A percentile compares a stretch with the other conserved stretches of the same genome.
phyloP scores from a whole-genome alignment of 2,113 vertebrate species.

The Plectropomus leopardus region DNA sequence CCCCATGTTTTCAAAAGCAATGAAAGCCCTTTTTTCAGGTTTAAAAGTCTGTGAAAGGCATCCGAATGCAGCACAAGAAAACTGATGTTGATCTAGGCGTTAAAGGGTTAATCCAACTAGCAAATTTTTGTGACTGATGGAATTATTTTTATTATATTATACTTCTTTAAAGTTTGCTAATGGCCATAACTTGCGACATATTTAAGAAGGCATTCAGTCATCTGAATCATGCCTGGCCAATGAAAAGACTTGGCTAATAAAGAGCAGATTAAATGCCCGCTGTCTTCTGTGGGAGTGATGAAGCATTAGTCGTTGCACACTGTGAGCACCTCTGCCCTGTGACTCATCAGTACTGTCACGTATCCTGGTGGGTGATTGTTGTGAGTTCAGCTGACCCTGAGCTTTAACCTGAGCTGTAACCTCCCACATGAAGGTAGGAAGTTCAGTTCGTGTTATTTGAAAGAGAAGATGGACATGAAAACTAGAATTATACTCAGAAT shows the following conservation, averaged over 20 bases:
- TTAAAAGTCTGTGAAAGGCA: no score
- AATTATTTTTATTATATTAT: not conserved
- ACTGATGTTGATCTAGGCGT: no score
- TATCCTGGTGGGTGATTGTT: not conserved
- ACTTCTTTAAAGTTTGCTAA: not conserved
- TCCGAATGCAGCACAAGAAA: no score
- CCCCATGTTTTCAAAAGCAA: no score
- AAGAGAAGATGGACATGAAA: not conserved
- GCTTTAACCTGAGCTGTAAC: constrained; percentile 19
- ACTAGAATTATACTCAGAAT: not conserved
- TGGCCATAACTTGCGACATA: not conserved
- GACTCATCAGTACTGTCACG: constrained; percentile 10
- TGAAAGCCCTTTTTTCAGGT: no score
- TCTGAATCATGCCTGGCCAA: not conserved
- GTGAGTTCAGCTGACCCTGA: not conserved
- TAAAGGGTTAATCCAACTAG: not conserved
- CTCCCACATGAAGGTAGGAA: constrained; percentile 24
- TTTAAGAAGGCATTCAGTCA: not conserved
- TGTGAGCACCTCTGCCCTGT: not conserved
- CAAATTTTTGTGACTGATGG: not conserved
- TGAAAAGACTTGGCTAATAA: constrained; percentile 1
- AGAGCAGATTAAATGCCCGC: not conserved
- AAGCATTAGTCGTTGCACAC: not conserved
- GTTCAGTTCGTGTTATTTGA: constrained; percentile 2
- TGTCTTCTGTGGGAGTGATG: not conserved